These are phyloP conservation scores for Lithobates pipiens DNA, from an alignment of 2,797 vertebrate genomes.

Conservation along the genomic window DNA sequence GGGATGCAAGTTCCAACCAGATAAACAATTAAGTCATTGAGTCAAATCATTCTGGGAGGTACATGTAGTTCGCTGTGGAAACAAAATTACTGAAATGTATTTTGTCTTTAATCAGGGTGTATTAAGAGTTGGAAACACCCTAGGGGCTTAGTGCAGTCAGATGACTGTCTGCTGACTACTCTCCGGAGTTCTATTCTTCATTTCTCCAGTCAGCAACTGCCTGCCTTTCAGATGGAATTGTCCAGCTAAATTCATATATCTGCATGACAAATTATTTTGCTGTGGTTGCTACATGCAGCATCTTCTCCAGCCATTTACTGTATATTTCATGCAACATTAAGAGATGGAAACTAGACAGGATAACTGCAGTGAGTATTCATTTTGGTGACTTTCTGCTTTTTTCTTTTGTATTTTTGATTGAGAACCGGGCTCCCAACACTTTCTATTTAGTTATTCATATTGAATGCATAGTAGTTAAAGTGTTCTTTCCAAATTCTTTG, in stretches of 20 bases:
- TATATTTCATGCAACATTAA: not conserved
- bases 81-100: not conserved
- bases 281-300: not conserved
- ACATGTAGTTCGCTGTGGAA: not conserved
- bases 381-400: not conserved
- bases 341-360: not conserved
- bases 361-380: not conserved
- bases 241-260: not conserved
- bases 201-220: not conserved
- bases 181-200: not conserved
- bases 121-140: not conserved
- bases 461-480: too few species aligned
- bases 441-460: too few species aligned
- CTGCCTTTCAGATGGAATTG: not conserved
- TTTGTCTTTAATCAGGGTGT: not conserved
- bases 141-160: conserved; percentile 23
- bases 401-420: not conserved
- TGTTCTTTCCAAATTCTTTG: too few species aligned
- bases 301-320: not conserved
- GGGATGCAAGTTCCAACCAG: too few species aligned
- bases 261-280: too few species aligned
- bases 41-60: not conserved
- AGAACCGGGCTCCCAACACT: too few species aligned
- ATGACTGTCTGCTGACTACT: conserved; percentile 46
- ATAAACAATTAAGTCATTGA: too few species aligned